Conservation (phyloP, 2,888 invertebrate genomes). For the Diadegma fenestrale region DNA sequence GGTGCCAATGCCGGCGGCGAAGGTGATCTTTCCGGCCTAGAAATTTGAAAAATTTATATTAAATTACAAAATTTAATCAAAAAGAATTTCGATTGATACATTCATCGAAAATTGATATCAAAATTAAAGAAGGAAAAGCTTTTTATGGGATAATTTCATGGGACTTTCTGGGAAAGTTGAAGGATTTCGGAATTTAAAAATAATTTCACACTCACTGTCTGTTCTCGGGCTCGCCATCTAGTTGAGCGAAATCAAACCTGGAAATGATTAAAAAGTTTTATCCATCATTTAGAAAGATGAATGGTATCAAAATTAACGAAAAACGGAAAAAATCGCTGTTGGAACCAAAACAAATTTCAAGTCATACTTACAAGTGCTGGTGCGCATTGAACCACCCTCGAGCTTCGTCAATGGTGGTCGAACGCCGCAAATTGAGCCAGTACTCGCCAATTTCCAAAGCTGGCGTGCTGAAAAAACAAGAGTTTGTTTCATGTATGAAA, state of each 20-base stretch:
- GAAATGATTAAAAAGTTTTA: constrained; percentile 6
- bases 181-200: background rate
- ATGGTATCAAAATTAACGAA: constrained; percentile 6
- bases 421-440: background rate
- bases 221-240: background rate
- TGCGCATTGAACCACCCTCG: background rate
- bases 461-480: constrained; percentile 7
- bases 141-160: constrained; percentile 1
- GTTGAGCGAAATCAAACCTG: background rate
- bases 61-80: constrained; percentile 3
- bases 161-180: no score
- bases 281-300: constrained; percentile 3
- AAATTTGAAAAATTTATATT: background rate
- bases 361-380: constrained; percentile 3
- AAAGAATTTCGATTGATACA: background rate
- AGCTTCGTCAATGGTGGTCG: background rate
- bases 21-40: background rate
- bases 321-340: background rate
- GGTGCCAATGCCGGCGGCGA: background rate
- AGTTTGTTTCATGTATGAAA: constrained; percentile 9
- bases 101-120: background rate
- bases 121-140: background rate
- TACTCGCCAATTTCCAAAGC: background rate
- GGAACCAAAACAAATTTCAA: background rate
- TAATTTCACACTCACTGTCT: constrained; percentile 1